These are phyloP conservation scores for Eublepharis macularius DNA, from an alignment of 2,113 vertebrate genomes.

Conservation along the genomic window DNA sequence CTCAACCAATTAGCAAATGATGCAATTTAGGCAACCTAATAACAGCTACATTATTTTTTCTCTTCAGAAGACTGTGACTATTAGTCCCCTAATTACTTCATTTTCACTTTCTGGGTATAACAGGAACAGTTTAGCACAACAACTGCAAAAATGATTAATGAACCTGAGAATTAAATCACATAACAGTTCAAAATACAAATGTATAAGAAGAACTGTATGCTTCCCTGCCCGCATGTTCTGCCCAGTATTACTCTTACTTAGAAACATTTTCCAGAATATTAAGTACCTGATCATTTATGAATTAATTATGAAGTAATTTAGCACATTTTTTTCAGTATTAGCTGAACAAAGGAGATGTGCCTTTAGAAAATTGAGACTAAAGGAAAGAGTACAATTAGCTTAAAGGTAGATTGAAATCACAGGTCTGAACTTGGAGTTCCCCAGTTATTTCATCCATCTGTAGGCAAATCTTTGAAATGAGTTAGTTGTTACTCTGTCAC, in stretches of 20 bases:
- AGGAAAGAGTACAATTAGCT: not conserved
- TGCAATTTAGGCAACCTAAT: constrained; percentile 47
- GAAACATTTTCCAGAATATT: constrained; percentile 59
- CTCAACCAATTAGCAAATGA: constrained; percentile 22
- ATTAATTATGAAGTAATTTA: constrained; percentile 55
- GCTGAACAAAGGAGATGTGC: constrained; percentile 2
- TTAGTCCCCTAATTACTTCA: constrained; percentile 67
- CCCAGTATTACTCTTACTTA: constrained; percentile 35
- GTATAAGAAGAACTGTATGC: constrained; percentile 47
- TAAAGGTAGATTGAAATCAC: not conserved
- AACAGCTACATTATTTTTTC: constrained; percentile 59
- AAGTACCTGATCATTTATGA: constrained; percentile 52
- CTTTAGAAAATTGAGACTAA: constrained; percentile 16
- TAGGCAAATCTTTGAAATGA: not conserved
- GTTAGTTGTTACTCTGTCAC: not conserved
- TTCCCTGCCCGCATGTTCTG: constrained; percentile 36
- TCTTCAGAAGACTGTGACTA: constrained; percentile 57
- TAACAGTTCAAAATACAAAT: constrained; percentile 49
- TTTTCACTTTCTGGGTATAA: constrained; percentile 67
- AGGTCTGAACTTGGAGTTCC: not conserved
- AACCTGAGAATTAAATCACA: constrained; percentile 61
- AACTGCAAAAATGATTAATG: constrained; percentile 71
- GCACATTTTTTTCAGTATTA: constrained; percentile 29
- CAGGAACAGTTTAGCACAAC: constrained; percentile 67
- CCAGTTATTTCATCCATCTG: not conserved